Conservation (phyloP, 1,140 invertebrate genomes). For the Drosophila paulistorum region DNA sequence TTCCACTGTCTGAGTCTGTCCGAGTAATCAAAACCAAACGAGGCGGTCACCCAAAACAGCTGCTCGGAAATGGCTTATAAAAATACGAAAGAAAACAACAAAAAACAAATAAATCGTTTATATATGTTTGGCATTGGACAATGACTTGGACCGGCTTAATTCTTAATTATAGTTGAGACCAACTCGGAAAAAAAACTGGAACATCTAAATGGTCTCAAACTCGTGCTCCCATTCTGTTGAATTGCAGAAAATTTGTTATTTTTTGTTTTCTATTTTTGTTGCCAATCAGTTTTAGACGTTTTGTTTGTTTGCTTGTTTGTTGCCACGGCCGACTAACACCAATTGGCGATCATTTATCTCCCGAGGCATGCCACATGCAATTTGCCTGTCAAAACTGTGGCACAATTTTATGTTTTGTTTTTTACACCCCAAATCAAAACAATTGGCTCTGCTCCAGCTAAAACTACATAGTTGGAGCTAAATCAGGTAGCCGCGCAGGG, state of each 20-base stretch:
- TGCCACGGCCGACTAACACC: constrained; percentile 71
- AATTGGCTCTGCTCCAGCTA: constrained; percentile 8
- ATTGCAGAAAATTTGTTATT: constrained; percentile 38
- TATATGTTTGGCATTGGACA: constrained; percentile 63
- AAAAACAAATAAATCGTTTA: constrained; percentile 17
- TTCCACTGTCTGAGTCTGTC: constrained; percentile 42
- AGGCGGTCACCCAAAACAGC: constrained; percentile 54
- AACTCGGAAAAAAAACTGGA: constrained; percentile 44
- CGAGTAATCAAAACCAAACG: constrained; percentile 64
- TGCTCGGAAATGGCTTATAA: constrained; percentile 76
- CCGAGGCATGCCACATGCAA: constrained; percentile 64
- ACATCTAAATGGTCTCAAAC: constrained; percentile 44
- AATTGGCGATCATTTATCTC: constrained; percentile 77
- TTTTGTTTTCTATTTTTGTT: constrained; percentile 36
- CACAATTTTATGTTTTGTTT: constrained; percentile 29
- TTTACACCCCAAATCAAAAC: constrained; percentile 43
- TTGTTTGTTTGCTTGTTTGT: constrained; percentile 16
- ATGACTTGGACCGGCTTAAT: constrained; percentile 57
- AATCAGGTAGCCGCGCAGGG: constrained; percentile 4
- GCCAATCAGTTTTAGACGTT: constrained; percentile 56
- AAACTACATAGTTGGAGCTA: not conserved
- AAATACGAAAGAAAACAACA: constrained; percentile 30
- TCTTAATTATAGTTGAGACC: constrained; percentile 51
- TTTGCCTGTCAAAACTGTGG: constrained; percentile 69
- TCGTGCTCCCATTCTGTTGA: constrained; percentile 39